A percentile compares a stretch with the other conserved stretches of the same genome.
These are phyloP conservation scores for Alcedo atthis DNA, from an alignment of 2,797 vertebrate genomes.

Conservation along the genomic window DNA sequence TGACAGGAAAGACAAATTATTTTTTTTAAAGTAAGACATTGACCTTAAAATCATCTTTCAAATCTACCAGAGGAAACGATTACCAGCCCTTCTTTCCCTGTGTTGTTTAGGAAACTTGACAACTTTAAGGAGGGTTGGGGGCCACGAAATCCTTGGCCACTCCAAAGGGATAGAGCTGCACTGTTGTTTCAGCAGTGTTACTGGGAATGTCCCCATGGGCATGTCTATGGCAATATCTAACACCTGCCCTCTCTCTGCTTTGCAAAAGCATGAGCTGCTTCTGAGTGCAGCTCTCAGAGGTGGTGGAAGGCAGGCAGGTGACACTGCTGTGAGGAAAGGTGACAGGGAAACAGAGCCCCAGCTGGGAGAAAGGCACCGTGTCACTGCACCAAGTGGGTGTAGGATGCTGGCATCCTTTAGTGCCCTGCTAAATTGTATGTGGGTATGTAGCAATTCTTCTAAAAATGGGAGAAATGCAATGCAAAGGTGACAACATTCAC, in stretches of 20 bases:
- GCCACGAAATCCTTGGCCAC: not conserved
- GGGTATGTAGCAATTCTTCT: not conserved
- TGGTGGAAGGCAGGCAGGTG: not conserved
- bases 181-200: not conserved
- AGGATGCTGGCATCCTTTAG: not conserved
- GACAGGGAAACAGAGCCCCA: not conserved
- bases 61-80: not conserved
- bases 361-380: not conserved
- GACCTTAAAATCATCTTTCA: not conserved
- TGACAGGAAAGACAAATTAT: not conserved
- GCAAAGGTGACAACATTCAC: not conserved
- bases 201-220: not conserved
- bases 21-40: not conserved
- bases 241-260: not conserved
- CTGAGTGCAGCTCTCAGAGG: not conserved
- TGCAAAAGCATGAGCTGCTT: not conserved
- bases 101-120: not conserved
- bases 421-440: not conserved
- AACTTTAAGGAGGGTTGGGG: not conserved
- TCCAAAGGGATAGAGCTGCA: not conserved
- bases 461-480: not conserved
- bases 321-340: not conserved
- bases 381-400: not conserved
- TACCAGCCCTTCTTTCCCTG: not conserved
- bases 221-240: not conserved